A percentile compares a stretch with the other conserved stretches of the same genome.
Evolutionary conservation across 2,113 vertebrate genomes (phyloP).

Genomic region (Prinia subflava): DNA sequence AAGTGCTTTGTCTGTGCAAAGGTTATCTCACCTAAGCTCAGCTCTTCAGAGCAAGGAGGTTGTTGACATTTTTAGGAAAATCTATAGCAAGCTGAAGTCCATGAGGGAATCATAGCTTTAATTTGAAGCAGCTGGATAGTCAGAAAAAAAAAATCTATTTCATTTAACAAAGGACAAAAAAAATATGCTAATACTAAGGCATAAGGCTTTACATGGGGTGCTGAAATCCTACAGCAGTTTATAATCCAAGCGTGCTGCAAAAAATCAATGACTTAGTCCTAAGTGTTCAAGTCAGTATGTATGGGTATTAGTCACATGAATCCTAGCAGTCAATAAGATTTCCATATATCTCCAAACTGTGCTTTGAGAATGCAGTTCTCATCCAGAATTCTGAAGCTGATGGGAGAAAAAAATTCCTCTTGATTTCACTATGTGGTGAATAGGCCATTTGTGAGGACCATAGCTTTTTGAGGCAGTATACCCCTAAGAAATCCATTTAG

Average conservation of each 20-base stretch:
- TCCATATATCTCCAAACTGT: background rate
- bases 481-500: background rate
- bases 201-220: background rate
- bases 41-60: background rate
- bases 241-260: background rate
- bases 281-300: background rate
- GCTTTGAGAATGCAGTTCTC: background rate
- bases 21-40: background rate
- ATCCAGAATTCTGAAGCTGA: background rate
- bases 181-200: conserved; percentile 6
- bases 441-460: rapidly evolving
- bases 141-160: conserved; percentile 1
- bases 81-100: background rate
- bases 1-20: background rate
- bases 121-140: background rate
- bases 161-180: conserved; percentile 1
- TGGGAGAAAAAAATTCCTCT: background rate
- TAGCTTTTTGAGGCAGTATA: background rate
- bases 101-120: background rate
- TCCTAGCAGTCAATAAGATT: background rate
- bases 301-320: background rate
- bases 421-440: background rate
- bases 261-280: background rate
- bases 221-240: background rate
- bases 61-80: conserved; percentile 24